Base-by-base conservation (phyloP, 2,888 invertebrate genomes). In the Acrobeloides nanus region DNA sequence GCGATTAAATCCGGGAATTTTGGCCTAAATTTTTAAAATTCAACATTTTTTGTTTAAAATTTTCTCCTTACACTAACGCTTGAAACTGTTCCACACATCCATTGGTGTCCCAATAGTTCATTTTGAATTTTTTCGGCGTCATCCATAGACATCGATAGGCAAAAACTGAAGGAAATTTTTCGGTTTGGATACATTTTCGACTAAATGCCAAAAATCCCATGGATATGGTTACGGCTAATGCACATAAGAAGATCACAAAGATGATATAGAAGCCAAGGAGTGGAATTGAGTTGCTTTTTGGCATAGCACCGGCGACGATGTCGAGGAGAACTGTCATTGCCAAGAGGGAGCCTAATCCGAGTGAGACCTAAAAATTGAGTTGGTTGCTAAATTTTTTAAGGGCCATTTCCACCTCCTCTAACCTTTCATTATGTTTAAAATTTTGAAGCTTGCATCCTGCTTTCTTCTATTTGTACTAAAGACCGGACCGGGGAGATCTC, bases 231-330 rank as follows among this genome's bases (percentile, higher is more conserved):
- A 68, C 68, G 15, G 63, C 68, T 3, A 63, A 53, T 1, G 68
- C 68, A 47, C 64, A 66, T 7, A 67, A 48, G 32, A 61, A 55
- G 38, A 68, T 68, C 8, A 64, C 65, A 23, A 61, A 62, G 32
- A 67, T 59, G 35, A 67, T 67, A 53, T 65, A 67, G 40, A 62
- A 66, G 59, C 64, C 68, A 5, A 68, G 50, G 17, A 68, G 46
- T 4, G 66, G 65, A 15, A 67, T 66, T 25, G 65, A 63, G 35
- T 67, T 64, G 24, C 60, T 61, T 38, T 67, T 67, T 21, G 68
- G 68, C 66, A 68, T 64, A 1, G 68, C 61, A n/a, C 61, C 61
- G 6, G 68, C 65, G 17, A 68, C 65, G 37, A 68, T 67, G 45
- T 62, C 68, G 20, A 67, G 53, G 7, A 67, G 43, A 3, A 67